A percentile compares a stretch with the other conserved stretches of the same genome.
phyloP scores from a whole-genome alignment of 2,888 invertebrate species.

The Lumbricus terrestris region DNA sequence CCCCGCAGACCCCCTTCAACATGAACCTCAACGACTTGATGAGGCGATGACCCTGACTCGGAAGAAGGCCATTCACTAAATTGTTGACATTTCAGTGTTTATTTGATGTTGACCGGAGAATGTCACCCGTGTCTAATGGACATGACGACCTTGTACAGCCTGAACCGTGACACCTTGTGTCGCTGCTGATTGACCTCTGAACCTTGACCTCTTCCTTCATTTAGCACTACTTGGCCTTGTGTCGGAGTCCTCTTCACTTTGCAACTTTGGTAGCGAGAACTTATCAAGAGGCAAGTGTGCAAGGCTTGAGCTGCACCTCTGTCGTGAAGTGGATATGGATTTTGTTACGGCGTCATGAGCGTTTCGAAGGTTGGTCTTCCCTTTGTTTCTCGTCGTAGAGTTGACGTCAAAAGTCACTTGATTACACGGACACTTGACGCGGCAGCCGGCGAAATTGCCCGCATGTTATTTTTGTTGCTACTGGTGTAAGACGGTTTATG shows the following conservation, averaged over 20 bases:
- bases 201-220: neutral
- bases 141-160: too few relatives aligned
- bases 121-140: neutral
- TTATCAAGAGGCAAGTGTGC: neutral
- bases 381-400: neutral
- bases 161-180: neutral
- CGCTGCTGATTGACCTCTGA: neutral
- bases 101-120: neutral
- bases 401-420: neutral
- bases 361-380: neutral
- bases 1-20: slow-evolving; percentile 72
- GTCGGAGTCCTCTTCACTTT: too few relatives aligned
- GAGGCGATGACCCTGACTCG: slow-evolving; percentile 7
- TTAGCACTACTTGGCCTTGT: neutral
- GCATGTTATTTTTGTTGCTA: neutral
- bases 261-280: neutral
- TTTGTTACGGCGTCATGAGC: neutral
- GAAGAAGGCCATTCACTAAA: neutral
- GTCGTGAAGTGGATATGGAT: neutral
- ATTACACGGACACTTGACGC: neutral
- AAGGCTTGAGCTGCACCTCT: neutral
- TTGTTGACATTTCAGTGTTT: neutral
- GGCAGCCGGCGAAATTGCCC: neutral
- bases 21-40: slow-evolving; percentile 54
- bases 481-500: neutral